Evolutionary conservation across 1,140 invertebrate species (phyloP), one percentile per base, ranked within the genome.

Genomic region (Drosophila ogumai): DNA sequence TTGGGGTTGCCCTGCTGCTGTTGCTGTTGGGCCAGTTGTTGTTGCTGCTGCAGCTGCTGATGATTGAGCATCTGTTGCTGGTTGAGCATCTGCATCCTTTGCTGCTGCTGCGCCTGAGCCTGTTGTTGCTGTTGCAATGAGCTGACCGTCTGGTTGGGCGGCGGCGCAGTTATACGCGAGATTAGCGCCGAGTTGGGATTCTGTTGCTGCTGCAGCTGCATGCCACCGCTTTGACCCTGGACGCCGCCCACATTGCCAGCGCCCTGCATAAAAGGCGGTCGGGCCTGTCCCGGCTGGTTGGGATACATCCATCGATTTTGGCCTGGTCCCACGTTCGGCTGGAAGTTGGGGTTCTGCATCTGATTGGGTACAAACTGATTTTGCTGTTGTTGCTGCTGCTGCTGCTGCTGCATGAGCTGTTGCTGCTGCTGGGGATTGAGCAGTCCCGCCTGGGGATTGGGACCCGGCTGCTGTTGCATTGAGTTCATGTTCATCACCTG

Each of bases 161-260:
- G 95, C 6, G 95, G 95, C 49, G 95, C 95, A 32, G 95, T 95
- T 1, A 96, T 93, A 66, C 96, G 96, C 1, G 96, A 95, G 69
- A 96, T 95, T 0, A 96, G 86, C 6, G 95, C 95, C 68, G 95
- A 95, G 32, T 92, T 92, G 12, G 75, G 67, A 61, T 93, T 93
- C 58, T 92, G 93, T 38, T 82, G 44, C 64, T 73, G 69, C 32
- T 66, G 67, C 54, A 92, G 90, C 47, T 82, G 75, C 72, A 66
- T 93, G 92, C 59, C 92, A 87, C 46, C 81, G 87, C 61, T 91
- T 92, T 60, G 85, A 38, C 54, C 82, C 50, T 36, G 85, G 64
- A 47, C 67, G 12, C 71, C 71, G 19, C 74, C 72, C 17, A 79
- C 85, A 28, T 76, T 81, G 43, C 77, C 87, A 1, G 73, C 75